A percentile compares a stretch with the other conserved stretches of the same genome.
Conservation (phyloP, 1,140 invertebrate genomes). For the Trinorchestia longiramus region DNA sequence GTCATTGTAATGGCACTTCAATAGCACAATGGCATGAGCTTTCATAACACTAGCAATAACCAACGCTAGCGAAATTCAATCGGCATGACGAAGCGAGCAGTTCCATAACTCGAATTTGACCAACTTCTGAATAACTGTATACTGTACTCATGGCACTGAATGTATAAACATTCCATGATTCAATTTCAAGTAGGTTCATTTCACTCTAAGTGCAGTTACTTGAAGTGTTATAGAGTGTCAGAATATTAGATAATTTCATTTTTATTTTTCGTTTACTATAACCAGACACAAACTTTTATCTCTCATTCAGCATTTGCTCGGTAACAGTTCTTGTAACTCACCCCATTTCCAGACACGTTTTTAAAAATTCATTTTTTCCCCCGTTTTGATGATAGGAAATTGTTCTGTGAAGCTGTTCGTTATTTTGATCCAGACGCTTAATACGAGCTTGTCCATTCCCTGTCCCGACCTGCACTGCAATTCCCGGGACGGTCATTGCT, state of each 20-base stretch:
- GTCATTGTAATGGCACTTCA: no score
- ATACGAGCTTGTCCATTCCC: not conserved
- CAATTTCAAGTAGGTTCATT: no score
- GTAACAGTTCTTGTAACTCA: not conserved
- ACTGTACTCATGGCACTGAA: no score
- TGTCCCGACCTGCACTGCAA: not conserved
- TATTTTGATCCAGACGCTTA: not conserved
- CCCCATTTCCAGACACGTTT: not conserved
- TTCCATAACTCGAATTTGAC: no score
- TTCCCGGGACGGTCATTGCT: not conserved
- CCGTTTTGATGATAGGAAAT: not conserved
- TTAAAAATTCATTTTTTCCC: not conserved
- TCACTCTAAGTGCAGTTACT: no score
- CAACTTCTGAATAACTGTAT: no score
- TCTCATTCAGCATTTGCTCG: not conserved
- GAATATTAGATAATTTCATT: not conserved
- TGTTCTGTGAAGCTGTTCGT: not conserved
- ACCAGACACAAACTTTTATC: not conserved
- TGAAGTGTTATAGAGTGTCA: no score
- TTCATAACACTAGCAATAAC: no score
- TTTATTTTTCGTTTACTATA: not conserved
- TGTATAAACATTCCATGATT: no score
- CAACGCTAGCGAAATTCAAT: no score
- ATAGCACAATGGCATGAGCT: no score
- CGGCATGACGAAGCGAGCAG: no score